phyloP scores from a whole-genome alignment of 1,140 invertebrate genomes.

The Propsilocerus akamusi region DNA sequence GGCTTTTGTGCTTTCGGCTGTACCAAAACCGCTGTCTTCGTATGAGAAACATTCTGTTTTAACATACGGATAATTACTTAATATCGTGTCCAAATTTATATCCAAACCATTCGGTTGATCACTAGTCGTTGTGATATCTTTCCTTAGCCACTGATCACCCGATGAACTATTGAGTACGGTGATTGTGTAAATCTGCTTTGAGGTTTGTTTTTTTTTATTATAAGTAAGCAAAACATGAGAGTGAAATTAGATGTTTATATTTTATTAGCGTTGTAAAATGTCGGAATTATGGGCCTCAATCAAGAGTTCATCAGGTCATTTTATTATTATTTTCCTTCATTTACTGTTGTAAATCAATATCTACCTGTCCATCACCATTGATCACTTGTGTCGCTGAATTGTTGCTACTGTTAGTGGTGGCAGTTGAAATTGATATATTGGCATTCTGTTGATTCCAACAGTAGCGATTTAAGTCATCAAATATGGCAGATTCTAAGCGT shows the following conservation, averaged over 20 bases:
- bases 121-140: conserved; percentile 31
- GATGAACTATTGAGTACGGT: conserved; percentile 39
- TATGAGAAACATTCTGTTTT: conserved; percentile 45
- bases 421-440: conserved; percentile 25
- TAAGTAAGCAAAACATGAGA: too few species aligned
- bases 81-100: conserved; percentile 33
- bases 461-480: conserved; percentile 63
- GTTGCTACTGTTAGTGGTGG: conserved; percentile 26
- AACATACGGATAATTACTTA: conserved; percentile 29
- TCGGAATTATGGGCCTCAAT: neutral
- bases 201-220: neutral
- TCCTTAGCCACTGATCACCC: conserved; percentile 23
- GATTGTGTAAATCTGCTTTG: conserved; percentile 35
- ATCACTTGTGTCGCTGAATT: conserved; percentile 15
- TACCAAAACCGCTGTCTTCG: conserved; percentile 45
- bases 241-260: too few species aligned
- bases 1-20: conserved; percentile 29
- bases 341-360: neutral
- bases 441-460: conserved; percentile 50
- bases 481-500: conserved; percentile 45
- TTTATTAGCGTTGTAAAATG: too few species aligned
- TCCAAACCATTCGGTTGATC: conserved; percentile 33
- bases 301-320: conserved; percentile 24
- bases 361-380: conserved; percentile 11
- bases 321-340: too few species aligned